phyloP scores from a whole-genome alignment of 1,140 invertebrate genomes.

The Acromyrmex heyeri region DNA sequence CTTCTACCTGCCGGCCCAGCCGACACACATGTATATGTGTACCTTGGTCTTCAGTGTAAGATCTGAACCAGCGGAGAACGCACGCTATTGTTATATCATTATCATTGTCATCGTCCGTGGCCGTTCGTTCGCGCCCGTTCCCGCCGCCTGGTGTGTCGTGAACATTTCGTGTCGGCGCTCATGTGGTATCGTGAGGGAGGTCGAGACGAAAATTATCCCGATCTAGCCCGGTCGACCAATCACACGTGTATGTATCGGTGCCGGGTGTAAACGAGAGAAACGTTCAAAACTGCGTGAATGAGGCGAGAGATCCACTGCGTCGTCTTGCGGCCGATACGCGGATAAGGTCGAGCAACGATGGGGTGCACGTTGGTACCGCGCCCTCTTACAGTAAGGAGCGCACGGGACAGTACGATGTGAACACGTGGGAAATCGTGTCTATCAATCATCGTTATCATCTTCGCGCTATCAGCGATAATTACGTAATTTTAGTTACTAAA shows the following conservation, averaged over 20 bases:
- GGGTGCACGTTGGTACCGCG: slow-evolving; percentile 56
- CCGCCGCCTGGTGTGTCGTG: slow-evolving; percentile 58
- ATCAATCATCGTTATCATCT: slow-evolving; percentile 7
- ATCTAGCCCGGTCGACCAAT: not conserved
- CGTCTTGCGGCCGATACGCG: slow-evolving; percentile 27
- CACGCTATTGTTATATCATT: slow-evolving; percentile 87
- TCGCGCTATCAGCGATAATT: not conserved
- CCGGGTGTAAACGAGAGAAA: slow-evolving; percentile 33
- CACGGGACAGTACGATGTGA: slow-evolving; percentile 69
- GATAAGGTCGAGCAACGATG: slow-evolving; percentile 48
- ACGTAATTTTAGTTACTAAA: not conserved
- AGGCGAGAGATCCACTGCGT: slow-evolving; percentile 10
- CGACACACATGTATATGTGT: slow-evolving; percentile 86
- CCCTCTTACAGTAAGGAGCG: slow-evolving; percentile 69
- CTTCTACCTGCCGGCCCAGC: slow-evolving; percentile 80
- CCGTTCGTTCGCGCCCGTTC: slow-evolving; percentile 67
- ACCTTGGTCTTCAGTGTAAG: slow-evolving; percentile 86
- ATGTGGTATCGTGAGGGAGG: slow-evolving; percentile 28
- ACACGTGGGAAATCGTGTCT: slow-evolving; percentile 73
- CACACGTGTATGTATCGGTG: slow-evolving; percentile 23
- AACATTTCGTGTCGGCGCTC: slow-evolving; percentile 48
- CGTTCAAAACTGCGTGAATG: slow-evolving; percentile 2
- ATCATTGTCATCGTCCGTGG: slow-evolving; percentile 82
- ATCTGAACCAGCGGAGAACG: slow-evolving; percentile 86
- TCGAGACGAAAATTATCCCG: slow-evolving; percentile 11